Evolutionary conservation across 2,113 vertebrate species (phyloP).

Genomic region (Sakesphorus luctuosus): DNA sequence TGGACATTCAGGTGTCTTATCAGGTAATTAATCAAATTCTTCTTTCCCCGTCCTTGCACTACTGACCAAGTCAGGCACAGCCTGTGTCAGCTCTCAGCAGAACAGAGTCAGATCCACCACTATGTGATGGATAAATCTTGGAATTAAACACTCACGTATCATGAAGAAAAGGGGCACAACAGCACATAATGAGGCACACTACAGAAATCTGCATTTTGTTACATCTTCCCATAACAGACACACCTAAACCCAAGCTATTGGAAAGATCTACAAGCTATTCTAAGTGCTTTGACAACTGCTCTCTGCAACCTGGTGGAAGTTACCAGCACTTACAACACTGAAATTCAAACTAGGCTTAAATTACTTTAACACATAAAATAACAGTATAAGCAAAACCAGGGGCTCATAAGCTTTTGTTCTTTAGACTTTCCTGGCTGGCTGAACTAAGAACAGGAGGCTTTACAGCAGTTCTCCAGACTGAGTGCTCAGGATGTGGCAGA

Average conservation of each 20-base stretch:
- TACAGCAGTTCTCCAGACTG: neutral
- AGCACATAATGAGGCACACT: neutral
- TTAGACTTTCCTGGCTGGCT: neutral
- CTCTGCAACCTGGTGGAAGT: neutral
- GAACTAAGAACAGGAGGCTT: neutral
- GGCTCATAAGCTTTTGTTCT: neutral
- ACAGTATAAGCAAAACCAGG: neutral
- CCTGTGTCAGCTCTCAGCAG: neutral
- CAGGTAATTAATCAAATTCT: neutral
- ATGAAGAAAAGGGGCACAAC: neutral
- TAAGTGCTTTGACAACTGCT: neutral
- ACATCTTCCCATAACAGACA: neutral
- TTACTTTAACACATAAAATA: neutral
- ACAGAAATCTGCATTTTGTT: neutral
- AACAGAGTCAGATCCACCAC: neutral
- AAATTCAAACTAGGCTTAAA: neutral
- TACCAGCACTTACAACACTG: neutral
- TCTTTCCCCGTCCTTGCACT: neutral
- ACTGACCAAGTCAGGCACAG: neutral
- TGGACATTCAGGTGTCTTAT: neutral
- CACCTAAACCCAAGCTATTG: neutral
- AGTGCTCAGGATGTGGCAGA: neutral
- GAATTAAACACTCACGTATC: rapidly evolving
- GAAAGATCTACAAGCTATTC: neutral
- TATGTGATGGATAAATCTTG: neutral